Percentiles rank a stretch among this genome's conserved stretches.
Evolutionary conservation across 2,797 vertebrate genomes (phyloP).

Genomic region (Chanos chanos): DNA sequence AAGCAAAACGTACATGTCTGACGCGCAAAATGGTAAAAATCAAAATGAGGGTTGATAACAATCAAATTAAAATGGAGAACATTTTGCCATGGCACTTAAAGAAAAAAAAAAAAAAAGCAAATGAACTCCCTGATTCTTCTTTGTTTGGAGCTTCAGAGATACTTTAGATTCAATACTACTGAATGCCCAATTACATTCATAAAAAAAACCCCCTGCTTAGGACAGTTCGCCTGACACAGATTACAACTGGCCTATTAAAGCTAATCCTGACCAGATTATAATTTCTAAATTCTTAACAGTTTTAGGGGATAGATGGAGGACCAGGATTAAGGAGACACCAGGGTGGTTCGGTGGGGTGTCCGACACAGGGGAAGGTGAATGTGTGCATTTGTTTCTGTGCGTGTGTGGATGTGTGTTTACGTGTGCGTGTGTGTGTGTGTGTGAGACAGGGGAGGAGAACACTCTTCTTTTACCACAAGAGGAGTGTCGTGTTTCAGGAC

Average conservation of each 20-base stretch:
- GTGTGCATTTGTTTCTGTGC: neutral
- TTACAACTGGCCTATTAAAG: too few relatives aligned
- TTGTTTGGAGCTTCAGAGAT: neutral
- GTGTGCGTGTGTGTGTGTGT: neutral
- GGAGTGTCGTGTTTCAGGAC: neutral
- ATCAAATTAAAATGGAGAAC: slow-evolving; percentile 43
- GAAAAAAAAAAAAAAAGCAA: slow-evolving; percentile 4
- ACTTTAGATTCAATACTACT: neutral
- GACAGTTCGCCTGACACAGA: neutral
- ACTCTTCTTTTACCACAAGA: neutral
- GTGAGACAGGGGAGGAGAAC: neutral
- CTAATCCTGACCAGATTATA: neutral
- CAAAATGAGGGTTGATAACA: slow-evolving; percentile 22
- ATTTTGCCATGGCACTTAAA: slow-evolving; percentile 34
- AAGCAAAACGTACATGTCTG: neutral
- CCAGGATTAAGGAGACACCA: slow-evolving; percentile 21
- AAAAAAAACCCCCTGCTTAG: neutral
- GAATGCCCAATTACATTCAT: neutral
- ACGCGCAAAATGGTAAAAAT: slow-evolving; percentile 32
- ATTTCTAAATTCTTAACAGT: slow-evolving; percentile 1
- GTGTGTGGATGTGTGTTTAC: neutral
- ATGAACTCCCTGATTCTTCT: neutral
- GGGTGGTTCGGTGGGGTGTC: slow-evolving; percentile 12
- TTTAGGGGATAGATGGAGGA: slow-evolving; percentile 24
- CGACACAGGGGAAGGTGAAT: too few relatives aligned